Base-by-base conservation (phyloP, 2,113 vertebrate species). In the Rostratula benghalensis region DNA sequence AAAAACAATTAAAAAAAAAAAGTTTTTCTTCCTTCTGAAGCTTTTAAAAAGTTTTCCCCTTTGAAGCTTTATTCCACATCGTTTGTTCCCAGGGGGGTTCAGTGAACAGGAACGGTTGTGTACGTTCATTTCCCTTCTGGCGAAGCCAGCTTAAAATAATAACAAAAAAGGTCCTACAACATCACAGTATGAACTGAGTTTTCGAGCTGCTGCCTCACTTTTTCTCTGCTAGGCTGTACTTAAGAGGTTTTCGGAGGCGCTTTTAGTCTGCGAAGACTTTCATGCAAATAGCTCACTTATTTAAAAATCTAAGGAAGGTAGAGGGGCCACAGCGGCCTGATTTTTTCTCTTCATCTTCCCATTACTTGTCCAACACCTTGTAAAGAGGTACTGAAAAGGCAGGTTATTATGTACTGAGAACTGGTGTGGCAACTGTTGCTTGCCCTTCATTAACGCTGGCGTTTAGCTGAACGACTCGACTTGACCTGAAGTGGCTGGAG, bases 401-500 rank as follows among this genome's bases (percentile, higher is more conserved):
- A 87, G 65, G 46, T 91, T 76, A 50, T 92, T 92, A 91, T 59
- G 65, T 37, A 9, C n/a, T 30, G 61, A 60, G 60, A 97, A 95
- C 91, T 97, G 95, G 95, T 88, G 91, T 59, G 71, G 84, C 94
- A 94, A 88, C 95, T 91, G 70, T 13, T 80, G 91, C 81, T 71
- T 18, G 80, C 37, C 68, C 86, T 81, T 95, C 85, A 83, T 93
- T 93, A 94, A 50, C 6, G 48, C 61, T n/a, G 21, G 19, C 19
- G 65, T 93, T 87, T 31, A 82, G 50, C 59, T 82, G 54, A 89
- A 79, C 35, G 65, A 71, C 89, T 91, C 35, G 65, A 71, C 89
- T 91, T 93, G 87, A 95, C 96, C 81, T 91, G 77, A 90, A 89
- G 91, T 91, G 61, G 84, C 88, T 94, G 87, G n/a, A 93, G 46